Conservation (phyloP, 2,888 invertebrate species). For the Ceratothoa steindachneri region DNA sequence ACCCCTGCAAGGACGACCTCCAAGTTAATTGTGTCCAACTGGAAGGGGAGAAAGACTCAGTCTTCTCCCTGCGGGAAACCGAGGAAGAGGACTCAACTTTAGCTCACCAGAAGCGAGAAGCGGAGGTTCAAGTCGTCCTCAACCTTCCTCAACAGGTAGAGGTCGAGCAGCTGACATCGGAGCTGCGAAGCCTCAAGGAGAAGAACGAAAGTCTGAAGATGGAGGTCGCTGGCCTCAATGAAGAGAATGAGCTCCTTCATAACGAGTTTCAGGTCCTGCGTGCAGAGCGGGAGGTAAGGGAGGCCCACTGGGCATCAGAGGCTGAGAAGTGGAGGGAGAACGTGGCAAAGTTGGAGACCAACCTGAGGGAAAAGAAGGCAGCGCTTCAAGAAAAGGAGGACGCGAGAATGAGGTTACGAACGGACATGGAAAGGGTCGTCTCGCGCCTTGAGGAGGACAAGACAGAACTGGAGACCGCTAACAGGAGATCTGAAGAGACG, state of each 20-base stretch:
- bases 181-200: neutral
- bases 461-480: neutral
- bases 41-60: too few relatives aligned
- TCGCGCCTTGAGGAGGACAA: too few relatives aligned
- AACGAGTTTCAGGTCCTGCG: conserved; percentile 5
- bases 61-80: too few relatives aligned
- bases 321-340: neutral
- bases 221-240: neutral
- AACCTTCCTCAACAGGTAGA: too few relatives aligned
- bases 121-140: too few relatives aligned
- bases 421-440: too few relatives aligned
- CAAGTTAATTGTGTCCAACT: too few relatives aligned
- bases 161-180: neutral
- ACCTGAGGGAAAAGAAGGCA: conserved; percentile 2
- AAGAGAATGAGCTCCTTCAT: neutral
- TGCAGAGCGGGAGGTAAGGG: conserved; percentile 19
- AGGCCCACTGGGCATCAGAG: conserved; percentile 18
- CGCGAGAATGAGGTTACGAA: too few relatives aligned
- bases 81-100: too few relatives aligned
- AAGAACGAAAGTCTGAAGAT: neutral
- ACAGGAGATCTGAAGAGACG: neutral
- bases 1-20: neutral
- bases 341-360: conserved; percentile 1
- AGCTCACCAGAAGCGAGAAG: too few relatives aligned
- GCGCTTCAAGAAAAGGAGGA: neutral